phyloP scores from a whole-genome alignment of 2,113 vertebrate species.

The Aldabrachelys gigantea region DNA sequence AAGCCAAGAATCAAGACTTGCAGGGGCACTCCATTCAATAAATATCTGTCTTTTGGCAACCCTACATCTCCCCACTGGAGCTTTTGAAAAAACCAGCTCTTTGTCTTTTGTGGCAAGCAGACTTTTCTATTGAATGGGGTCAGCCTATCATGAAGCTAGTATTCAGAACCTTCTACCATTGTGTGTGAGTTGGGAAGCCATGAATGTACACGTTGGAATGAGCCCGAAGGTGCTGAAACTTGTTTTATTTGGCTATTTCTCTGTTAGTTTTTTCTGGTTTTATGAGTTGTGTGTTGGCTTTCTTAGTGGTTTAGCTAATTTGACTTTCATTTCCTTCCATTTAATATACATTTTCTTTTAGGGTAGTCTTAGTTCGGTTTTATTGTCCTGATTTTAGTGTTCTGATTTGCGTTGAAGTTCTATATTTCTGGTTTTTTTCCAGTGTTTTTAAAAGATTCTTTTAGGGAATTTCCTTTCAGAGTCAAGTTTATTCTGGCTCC shows the following conservation, averaged over 20 bases:
- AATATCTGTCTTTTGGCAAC: not conserved
- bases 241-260: not conserved
- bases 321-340: slow-evolving; percentile 36
- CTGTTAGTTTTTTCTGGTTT: slow-evolving; percentile 38
- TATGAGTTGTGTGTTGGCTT: slow-evolving; percentile 10
- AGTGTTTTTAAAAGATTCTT: not conserved
- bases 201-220: not conserved
- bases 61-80: not conserved
- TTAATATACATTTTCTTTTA: not conserved
- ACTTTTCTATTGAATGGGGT: not conserved
- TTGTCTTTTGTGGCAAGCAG: rapidly evolving
- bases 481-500: not conserved
- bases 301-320: slow-evolving; percentile 15
- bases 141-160: not conserved
- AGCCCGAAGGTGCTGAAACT: not conserved
- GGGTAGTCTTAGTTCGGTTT: not conserved
- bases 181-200: not conserved
- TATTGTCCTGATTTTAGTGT: not conserved
- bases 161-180: not conserved
- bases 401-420: not conserved
- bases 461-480: not conserved
- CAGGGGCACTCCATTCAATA: not conserved
- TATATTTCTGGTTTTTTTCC: slow-evolving; percentile 2
- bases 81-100: not conserved
- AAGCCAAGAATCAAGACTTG: not conserved